Percentiles rank a stretch among this genome's conserved stretches.
phyloP scores from a whole-genome alignment of 2,888 invertebrate species.

The Cepaea hortensis region DNA sequence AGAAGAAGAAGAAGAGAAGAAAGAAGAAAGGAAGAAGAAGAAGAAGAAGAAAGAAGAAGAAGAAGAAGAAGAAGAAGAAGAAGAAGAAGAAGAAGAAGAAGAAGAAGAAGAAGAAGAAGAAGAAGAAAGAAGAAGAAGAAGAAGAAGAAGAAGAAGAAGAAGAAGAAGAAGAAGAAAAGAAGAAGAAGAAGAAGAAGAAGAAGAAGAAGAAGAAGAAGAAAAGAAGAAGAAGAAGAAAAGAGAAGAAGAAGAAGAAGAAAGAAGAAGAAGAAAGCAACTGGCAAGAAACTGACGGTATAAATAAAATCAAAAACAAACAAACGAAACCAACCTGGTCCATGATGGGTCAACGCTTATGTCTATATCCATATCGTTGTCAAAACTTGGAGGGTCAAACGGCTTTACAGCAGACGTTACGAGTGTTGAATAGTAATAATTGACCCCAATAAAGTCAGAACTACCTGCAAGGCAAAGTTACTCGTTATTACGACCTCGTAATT shows the following conservation, averaged over 20 bases:
- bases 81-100: neutral
- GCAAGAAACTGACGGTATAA: no score
- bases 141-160: slow-evolving; percentile 28
- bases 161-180: slow-evolving; percentile 5
- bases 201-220: no score
- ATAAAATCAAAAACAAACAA: no score
- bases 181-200: no score
- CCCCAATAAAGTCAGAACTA: slow-evolving; percentile 84
- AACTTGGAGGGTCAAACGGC: slow-evolving; percentile 50
- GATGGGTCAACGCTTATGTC: slow-evolving; percentile 50
- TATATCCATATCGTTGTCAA: slow-evolving; percentile 55
- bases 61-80: neutral
- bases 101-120: slow-evolving; percentile 6
- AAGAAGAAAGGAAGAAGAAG: no score
- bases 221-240: no score
- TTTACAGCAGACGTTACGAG: slow-evolving; percentile 49
- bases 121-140: slow-evolving; percentile 24
- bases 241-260: no score
- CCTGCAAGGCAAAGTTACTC: slow-evolving; percentile 65
- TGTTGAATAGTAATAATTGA: slow-evolving; percentile 83
- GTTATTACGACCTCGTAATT: no score
- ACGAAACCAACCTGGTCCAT: slow-evolving; percentile 55
- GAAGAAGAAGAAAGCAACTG: neutral
- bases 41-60: slow-evolving; percentile 4
- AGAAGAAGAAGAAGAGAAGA: neutral